phyloP scores from a whole-genome alignment of 2,113 vertebrate genomes.

The Azemiops feae region DNA sequence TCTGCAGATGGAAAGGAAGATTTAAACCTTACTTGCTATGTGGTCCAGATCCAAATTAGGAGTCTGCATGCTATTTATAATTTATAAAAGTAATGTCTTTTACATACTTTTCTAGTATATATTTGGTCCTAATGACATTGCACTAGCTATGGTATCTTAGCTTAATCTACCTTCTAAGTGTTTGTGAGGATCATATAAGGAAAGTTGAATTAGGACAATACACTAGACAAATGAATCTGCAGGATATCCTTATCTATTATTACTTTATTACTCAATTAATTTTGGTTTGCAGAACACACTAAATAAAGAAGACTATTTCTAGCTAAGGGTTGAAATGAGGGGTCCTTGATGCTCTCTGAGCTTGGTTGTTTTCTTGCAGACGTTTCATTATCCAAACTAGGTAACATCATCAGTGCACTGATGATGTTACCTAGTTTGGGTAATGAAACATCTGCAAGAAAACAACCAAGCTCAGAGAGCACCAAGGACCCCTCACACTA shows the following conservation, averaged over 20 bases:
- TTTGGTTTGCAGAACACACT: background rate
- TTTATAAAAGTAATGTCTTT: background rate
- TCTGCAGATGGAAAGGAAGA: background rate
- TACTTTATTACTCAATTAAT: background rate
- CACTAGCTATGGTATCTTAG: background rate
- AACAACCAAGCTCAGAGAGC: background rate
- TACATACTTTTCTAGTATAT: background rate
- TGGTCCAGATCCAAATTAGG: background rate
- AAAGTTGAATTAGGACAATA: background rate
- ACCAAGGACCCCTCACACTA: background rate
- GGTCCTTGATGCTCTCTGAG: background rate
- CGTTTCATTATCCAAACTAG: background rate
- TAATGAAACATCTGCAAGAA: no score
- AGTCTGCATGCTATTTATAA: background rate
- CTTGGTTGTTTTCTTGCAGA: background rate
- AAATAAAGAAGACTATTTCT: background rate
- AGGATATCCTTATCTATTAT: background rate
- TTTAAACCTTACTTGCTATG: background rate
- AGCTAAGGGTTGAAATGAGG: background rate
- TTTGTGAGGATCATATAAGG: background rate
- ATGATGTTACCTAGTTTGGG: no score
- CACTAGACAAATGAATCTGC: background rate
- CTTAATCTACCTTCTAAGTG: background rate
- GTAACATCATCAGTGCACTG: background rate
- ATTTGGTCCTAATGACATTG: background rate